phyloP scores from a whole-genome alignment of 1,140 invertebrate genomes.

The Drosophila teissieri region DNA sequence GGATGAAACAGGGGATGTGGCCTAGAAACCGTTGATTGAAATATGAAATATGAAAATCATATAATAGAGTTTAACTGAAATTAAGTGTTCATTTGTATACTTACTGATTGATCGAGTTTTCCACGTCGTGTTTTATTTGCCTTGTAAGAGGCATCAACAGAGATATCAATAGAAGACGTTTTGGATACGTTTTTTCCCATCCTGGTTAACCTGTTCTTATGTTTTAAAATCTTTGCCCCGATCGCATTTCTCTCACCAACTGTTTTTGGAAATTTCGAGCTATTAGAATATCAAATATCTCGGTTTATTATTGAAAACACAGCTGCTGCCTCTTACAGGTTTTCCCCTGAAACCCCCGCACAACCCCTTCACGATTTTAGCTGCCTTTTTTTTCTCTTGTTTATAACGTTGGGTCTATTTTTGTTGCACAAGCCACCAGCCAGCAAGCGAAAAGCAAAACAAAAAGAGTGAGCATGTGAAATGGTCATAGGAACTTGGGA shows the following conservation, averaged over 20 bases:
- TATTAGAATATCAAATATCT: constrained; percentile 7
- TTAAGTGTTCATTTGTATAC: too few species aligned
- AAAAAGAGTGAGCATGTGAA: constrained; percentile 23
- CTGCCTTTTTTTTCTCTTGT: constrained; percentile 16
- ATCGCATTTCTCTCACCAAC: not conserved
- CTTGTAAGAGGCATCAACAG: too few species aligned
- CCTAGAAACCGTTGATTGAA: too few species aligned
- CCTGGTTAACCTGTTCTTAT: too few species aligned
- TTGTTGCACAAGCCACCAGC: constrained; percentile 20
- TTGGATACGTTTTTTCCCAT: too few species aligned
- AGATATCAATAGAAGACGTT: too few species aligned
- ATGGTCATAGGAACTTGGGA: constrained; percentile 16
- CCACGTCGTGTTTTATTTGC: too few species aligned
- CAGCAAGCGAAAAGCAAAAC: constrained; percentile 16
- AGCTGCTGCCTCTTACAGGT: constrained; percentile 1
- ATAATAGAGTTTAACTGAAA: too few species aligned
- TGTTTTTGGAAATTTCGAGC: not conserved
- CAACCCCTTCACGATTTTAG: not conserved
- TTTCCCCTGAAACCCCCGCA: not conserved
- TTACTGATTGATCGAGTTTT: too few species aligned
- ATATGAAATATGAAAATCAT: too few species aligned
- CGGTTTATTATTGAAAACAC: not conserved
- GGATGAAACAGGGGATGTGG: not conserved
- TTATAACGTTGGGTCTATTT: constrained; percentile 39
- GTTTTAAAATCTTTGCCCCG: not conserved